Percentiles rank a stretch among this genome's conserved stretches.
Conservation (phyloP, 2,797 vertebrate genomes). For the Dermochelys coriacea region DNA sequence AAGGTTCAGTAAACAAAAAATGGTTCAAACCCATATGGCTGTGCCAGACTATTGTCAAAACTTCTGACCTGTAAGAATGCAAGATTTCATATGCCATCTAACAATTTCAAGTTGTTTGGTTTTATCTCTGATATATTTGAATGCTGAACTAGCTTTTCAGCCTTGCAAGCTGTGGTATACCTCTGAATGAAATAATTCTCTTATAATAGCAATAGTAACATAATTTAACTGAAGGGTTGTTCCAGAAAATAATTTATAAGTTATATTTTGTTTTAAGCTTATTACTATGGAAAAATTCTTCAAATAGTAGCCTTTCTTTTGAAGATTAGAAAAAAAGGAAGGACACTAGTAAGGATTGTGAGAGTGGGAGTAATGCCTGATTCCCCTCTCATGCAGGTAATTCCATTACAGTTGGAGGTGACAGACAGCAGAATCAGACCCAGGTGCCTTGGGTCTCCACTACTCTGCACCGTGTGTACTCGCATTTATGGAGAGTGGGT, state of each 20-base stretch:
- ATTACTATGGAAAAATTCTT: constrained; percentile 47
- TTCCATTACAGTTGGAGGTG: background rate
- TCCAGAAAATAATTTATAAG: constrained; percentile 42
- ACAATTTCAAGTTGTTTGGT: constrained; percentile 31
- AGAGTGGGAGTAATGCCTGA: background rate
- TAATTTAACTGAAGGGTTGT: constrained; percentile 38
- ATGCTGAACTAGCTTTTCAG: constrained; percentile 24
- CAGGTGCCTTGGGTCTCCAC: background rate
- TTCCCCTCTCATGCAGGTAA: background rate
- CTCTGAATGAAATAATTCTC: constrained; percentile 45
- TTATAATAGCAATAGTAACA: constrained; percentile 53
- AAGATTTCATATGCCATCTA: constrained; percentile 11
- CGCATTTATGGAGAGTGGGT: background rate
- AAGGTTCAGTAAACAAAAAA: background rate
- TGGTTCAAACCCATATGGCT: background rate
- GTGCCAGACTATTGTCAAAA: background rate
- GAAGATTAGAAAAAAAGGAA: background rate
- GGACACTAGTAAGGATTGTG: background rate
- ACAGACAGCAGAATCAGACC: no score
- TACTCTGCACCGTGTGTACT: background rate
- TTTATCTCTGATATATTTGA: constrained; percentile 20
- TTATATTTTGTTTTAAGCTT: constrained; percentile 54
- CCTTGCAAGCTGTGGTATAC: constrained; percentile 15
- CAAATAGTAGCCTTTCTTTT: constrained; percentile 17
- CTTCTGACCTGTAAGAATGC: background rate